Conservation (phyloP, 2,888 invertebrate species). For the Ochlodes sylvanus region DNA sequence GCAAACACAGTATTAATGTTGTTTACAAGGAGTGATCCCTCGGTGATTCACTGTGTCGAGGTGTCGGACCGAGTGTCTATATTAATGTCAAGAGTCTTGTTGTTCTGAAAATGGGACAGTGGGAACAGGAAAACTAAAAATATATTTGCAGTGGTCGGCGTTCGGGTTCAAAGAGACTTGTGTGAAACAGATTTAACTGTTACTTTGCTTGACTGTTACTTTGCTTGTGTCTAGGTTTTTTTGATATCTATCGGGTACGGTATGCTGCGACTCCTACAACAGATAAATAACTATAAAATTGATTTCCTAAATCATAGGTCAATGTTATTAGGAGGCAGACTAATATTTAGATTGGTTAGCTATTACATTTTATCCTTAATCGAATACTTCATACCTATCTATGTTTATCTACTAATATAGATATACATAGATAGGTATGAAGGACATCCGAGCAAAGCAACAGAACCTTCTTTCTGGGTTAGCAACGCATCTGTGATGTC, state of each 20-base stretch:
- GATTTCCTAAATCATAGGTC: too few species aligned
- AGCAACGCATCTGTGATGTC: too few species aligned
- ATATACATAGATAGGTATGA: too few species aligned
- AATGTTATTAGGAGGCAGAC: too few species aligned
- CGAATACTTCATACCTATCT: too few species aligned
- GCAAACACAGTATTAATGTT: slow-evolving; percentile 25
- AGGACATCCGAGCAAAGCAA: too few species aligned
- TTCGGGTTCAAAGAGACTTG: neutral
- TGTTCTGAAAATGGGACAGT: slow-evolving; percentile 18
- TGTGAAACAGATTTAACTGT: neutral
- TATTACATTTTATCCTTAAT: too few species aligned
- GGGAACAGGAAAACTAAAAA: slow-evolving; percentile 8
- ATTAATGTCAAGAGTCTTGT: slow-evolving; percentile 14
- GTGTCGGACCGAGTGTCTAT: neutral
- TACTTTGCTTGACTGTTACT: neutral
- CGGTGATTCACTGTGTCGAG: slow-evolving; percentile 26
- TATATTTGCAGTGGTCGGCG: neutral
- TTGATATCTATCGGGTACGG: neutral
- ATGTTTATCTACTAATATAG: too few species aligned
- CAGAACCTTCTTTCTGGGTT: too few species aligned
- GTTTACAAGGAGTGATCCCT: slow-evolving; percentile 30
- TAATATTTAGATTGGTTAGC: too few species aligned
- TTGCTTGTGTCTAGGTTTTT: neutral
- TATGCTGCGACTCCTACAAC: too few species aligned
- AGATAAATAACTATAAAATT: too few species aligned